Evolutionary conservation across 2,888 invertebrate species (phyloP), one percentile per base, ranked within the genome.

Genomic region (Acanthosepion esculentum): DNA sequence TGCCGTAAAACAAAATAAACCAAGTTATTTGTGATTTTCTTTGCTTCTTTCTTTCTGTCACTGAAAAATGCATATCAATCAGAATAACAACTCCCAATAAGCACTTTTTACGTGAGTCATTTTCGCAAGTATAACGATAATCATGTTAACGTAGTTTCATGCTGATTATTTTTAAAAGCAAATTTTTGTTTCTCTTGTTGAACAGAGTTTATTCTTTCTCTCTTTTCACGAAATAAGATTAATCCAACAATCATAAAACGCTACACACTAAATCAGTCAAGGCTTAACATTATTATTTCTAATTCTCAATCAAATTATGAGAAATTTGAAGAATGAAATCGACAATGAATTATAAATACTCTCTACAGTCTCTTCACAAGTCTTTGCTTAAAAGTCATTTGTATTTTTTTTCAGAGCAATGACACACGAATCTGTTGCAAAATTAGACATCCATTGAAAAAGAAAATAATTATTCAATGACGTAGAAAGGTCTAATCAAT

Each of bases 211-310:
- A 33, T 18, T 78, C 78, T 12, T n/a, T 78, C 33, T 12, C 15
- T 78, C 33, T 78, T 78, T 78, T 5, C n/a, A 12, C n/a, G n/a
- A 78, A 78, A 78, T 78, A 78, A 78, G 78, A 78, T n/a, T 78
- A 78, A 33, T n/a, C 15, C 78, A 78, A 78, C 78, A n/a, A 33
- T n/a, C 8, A 78, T 78, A 78, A 78, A 78, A 78, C n/a, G n/a
- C 78, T 78, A 78, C 78, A 78, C 78, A 33, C 78, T 78, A 78
- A 78, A 78, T 78, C 78, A 78, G 78, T n/a, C 33, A 78, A 78
- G 78, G 78, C 78, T 78, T 78, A 78, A 78, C 78, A 33, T 78
- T 78, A 33, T n/a, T 33, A 33, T 78, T n/a, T 78, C 5, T 15
- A 78, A n/a, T 78, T 78, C 78, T 78, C 78, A n/a, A n/a, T 78